These are phyloP conservation scores for Diachasma alloeum DNA, from an alignment of 1,140 invertebrate genomes.

Conservation along the genomic window DNA sequence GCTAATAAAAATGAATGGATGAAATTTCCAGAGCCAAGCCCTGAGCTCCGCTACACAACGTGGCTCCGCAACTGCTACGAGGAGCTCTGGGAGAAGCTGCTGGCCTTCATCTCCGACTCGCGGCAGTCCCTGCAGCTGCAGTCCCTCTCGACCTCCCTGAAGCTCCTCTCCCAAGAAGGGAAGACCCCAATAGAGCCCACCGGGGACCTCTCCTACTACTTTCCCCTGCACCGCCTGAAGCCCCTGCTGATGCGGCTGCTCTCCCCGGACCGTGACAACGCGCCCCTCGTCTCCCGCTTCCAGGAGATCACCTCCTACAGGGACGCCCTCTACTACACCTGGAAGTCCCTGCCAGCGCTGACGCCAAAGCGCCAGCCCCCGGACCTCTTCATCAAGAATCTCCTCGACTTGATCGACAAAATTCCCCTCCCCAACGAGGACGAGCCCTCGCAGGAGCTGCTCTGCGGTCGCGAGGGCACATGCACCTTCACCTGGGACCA, in stretches of 20 bases:
- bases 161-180: slow-evolving; percentile 73
- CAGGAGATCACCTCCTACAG: slow-evolving; percentile 71
- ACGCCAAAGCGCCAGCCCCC: slow-evolving; percentile 68
- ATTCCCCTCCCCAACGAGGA: slow-evolving; percentile 66
- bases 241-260: slow-evolving; percentile 69
- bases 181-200: slow-evolving; percentile 68
- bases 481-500: slow-evolving; percentile 58
- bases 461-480: slow-evolving; percentile 48
- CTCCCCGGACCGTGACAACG: slow-evolving; percentile 64
- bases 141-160: slow-evolving; percentile 73
- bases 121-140: slow-evolving; percentile 67
- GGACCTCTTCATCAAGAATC: slow-evolving; percentile 74
- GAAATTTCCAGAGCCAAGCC: slow-evolving; percentile 57
- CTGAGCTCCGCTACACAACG: slow-evolving; percentile 69
- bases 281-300: slow-evolving; percentile 68
- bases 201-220: slow-evolving; percentile 64
- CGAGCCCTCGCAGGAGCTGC: slow-evolving; percentile 45
- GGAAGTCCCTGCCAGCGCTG: slow-evolving; percentile 68
- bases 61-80: slow-evolving; percentile 72
- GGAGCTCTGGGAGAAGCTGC: slow-evolving; percentile 65
- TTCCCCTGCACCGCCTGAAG: slow-evolving; percentile 70
- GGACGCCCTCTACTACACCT: slow-evolving; percentile 71
- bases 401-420: slow-evolving; percentile 74
- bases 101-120: slow-evolving; percentile 65
- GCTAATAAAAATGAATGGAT: no score